Conservation (phyloP, 1,140 invertebrate genomes). For the Zaprionus capensis region DNA sequence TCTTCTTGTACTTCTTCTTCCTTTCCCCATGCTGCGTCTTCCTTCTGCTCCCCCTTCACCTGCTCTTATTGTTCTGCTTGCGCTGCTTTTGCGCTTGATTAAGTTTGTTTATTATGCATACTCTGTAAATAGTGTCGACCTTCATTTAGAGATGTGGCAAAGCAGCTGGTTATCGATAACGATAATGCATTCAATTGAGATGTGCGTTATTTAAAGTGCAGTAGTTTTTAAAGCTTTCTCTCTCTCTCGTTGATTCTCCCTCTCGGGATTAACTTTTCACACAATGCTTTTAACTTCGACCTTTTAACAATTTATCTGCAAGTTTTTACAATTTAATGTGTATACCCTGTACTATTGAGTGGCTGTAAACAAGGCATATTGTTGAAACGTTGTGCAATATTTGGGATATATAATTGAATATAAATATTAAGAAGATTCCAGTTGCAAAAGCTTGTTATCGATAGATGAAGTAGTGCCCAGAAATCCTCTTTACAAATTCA, state of each 20-base stretch:
- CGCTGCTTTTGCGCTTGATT: neutral
- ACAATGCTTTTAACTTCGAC: neutral
- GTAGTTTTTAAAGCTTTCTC: neutral
- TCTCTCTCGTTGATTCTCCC: neutral
- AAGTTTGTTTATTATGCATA: conserved; percentile 12
- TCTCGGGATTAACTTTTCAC: neutral
- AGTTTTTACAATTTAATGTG: neutral
- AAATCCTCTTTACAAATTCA: too few relatives aligned
- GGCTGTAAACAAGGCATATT: neutral
- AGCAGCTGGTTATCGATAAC: neutral
- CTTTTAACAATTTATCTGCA: neutral
- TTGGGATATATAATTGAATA: neutral
- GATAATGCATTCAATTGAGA: neutral
- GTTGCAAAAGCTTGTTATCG: too few relatives aligned
- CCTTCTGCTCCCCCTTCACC: neutral
- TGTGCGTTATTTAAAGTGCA: neutral
- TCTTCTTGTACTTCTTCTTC: neutral
- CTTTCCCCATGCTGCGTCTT: neutral
- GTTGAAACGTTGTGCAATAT: too few relatives aligned
- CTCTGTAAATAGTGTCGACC: neutral
- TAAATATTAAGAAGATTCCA: too few relatives aligned
- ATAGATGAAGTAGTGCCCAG: too few relatives aligned
- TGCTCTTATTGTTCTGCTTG: neutral
- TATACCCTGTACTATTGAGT: neutral
- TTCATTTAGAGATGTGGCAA: neutral